These are phyloP conservation scores for Emmelina monodactyla DNA, from an alignment of 2,888 invertebrate genomes.

Conservation along the genomic window DNA sequence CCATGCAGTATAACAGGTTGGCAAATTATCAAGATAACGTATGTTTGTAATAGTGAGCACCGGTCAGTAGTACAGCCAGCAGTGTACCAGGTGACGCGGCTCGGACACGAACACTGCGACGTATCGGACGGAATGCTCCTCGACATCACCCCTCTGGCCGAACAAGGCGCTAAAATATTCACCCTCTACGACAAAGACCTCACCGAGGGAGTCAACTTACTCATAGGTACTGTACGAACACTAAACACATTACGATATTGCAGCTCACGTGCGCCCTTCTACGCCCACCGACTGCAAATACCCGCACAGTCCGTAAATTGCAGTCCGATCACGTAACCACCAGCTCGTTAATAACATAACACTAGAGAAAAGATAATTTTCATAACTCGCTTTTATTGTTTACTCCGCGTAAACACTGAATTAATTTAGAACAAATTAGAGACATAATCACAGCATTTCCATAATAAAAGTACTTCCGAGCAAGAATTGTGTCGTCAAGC, in stretches of 20 bases:
- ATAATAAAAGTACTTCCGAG: constrained; percentile 18
- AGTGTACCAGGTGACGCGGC: constrained; percentile 75
- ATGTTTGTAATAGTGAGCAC: constrained; percentile 53
- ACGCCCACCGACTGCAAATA: constrained; percentile 10
- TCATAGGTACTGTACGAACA: constrained; percentile 63
- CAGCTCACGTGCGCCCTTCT: constrained; percentile 10
- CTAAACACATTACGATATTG: constrained; percentile 6
- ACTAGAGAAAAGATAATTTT: constrained; percentile 12
- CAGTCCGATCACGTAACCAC: constrained; percentile 19
- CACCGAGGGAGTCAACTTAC: constrained; percentile 75
- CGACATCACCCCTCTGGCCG: constrained; percentile 74
- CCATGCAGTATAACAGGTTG: no score
- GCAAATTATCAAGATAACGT: no score
- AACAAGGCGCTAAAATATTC: constrained; percentile 71
- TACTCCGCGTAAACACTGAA: constrained; percentile 14
- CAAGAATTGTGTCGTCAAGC: constrained; percentile 23
- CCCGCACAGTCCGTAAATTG: background rate
- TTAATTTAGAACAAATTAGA: constrained; percentile 19
- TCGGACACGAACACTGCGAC: constrained; percentile 76
- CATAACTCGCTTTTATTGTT: constrained; percentile 12
- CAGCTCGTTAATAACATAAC: constrained; percentile 20
- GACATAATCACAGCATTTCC: background rate
- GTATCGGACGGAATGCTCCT: constrained; percentile 73
- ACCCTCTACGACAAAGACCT: constrained; percentile 78
- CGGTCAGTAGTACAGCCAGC: constrained; percentile 64